A percentile compares a stretch with the other conserved stretches of the same genome.
Evolutionary conservation across 30 jellyfish, hydroid and myxozoan species (phyloP).

Genomic region (Turritopsis dohrnii): DNA sequence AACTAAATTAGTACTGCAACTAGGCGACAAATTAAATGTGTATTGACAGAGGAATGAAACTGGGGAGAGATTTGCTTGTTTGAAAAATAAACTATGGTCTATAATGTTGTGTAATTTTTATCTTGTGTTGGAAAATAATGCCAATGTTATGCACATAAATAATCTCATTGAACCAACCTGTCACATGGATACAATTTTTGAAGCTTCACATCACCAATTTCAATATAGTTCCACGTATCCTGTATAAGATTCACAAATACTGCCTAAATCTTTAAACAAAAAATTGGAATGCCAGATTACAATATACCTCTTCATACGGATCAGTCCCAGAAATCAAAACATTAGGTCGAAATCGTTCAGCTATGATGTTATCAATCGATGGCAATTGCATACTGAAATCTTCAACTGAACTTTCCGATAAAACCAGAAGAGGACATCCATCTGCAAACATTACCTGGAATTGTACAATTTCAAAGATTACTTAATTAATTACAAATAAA

Average conservation of each 20-base stretch:
- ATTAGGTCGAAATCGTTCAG: slow-evolving; percentile 34
- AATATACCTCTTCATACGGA: slow-evolving; percentile 33
- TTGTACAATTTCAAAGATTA: no score
- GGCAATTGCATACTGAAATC: not conserved
- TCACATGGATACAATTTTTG: slow-evolving; percentile 26
- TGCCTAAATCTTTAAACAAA: not conserved
- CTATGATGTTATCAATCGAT: slow-evolving; percentile 2
- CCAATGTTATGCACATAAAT: not conserved
- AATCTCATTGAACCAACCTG: slow-evolving; percentile 10
- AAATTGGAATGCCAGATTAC: not conserved
- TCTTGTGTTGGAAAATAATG: no score
- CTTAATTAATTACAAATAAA: no score
- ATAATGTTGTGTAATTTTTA: no score
- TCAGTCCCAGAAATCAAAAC: slow-evolving; percentile 23
- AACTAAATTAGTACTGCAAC: no score
- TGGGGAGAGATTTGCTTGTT: no score
- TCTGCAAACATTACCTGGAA: slow-evolving; percentile 40
- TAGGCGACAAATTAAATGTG: no score
- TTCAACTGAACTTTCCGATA: slow-evolving; percentile 29
- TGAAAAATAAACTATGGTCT: no score
- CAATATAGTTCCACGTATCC: slow-evolving; percentile 26
- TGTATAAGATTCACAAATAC: not conserved
- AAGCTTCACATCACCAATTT: slow-evolving; percentile 18
- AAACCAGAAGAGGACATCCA: slow-evolving; percentile 36
- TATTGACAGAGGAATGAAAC: no score